These are phyloP conservation scores for Aphelinus atriplicis DNA, from an alignment of 1,140 invertebrate species.

Conservation along the genomic window DNA sequence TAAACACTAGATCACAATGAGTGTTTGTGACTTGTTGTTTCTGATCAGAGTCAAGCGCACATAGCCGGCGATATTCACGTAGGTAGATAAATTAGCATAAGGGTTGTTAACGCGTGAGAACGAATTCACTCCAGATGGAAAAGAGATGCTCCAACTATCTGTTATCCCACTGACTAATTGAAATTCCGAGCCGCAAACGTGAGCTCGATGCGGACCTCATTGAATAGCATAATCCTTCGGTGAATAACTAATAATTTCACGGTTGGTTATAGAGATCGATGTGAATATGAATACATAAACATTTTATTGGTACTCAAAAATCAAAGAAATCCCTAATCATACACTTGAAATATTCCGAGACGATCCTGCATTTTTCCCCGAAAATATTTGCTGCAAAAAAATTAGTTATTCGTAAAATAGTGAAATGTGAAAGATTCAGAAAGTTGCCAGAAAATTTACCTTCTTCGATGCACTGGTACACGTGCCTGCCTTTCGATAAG, in stretches of 20 bases:
- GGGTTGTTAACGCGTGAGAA: constrained; percentile 43
- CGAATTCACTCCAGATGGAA: constrained; percentile 30
- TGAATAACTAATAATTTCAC: constrained; percentile 36
- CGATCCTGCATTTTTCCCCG: neutral
- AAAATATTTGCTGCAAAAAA: constrained; percentile 3
- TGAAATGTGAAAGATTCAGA: too few species aligned
- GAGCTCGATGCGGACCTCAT: constrained; percentile 27
- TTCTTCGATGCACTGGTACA: constrained; percentile 6
- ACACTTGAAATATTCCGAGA: constrained; percentile 24
- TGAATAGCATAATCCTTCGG: constrained; percentile 26
- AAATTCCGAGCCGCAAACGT: constrained; percentile 40
- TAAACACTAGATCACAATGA: neutral
- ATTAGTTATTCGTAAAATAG: too few species aligned
- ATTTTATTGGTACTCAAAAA: too few species aligned
- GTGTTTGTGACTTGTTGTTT: constrained; percentile 14
- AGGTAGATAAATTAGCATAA: constrained; percentile 44
- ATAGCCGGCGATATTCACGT: constrained; percentile 30
- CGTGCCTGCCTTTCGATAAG: neutral
- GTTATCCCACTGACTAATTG: constrained; percentile 38
- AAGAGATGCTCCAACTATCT: constrained; percentile 30
- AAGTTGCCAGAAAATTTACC: neutral
- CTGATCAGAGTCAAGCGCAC: constrained; percentile 30
- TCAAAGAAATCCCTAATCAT: neutral
- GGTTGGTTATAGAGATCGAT: neutral
- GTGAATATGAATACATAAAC: too few species aligned